phyloP scores from a whole-genome alignment of 2,888 invertebrate species.

The Cacoxenus indagator region DNA sequence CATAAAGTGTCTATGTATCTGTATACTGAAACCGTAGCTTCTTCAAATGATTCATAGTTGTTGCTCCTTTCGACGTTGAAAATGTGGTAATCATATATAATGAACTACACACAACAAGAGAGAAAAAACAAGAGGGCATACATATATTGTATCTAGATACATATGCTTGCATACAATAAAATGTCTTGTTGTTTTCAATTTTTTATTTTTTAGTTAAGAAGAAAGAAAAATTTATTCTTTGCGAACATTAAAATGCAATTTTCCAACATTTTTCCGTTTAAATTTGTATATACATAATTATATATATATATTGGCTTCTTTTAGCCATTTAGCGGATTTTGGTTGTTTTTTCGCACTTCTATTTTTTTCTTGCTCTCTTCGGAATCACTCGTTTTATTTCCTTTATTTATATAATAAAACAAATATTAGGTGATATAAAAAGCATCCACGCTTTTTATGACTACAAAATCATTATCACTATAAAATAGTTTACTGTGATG shows the following conservation, averaged over 20 bases:
- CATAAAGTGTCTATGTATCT: neutral
- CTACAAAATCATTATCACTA: too few relatives aligned
- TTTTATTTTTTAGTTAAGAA: neutral
- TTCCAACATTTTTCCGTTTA: too few relatives aligned
- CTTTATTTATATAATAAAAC: too few relatives aligned
- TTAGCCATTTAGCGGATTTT: too few relatives aligned
- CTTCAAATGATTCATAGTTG: slow-evolving; percentile 29
- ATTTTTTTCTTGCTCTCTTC: too few relatives aligned
- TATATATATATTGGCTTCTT: too few relatives aligned
- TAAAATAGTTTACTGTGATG: too few relatives aligned
- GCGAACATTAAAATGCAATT: slow-evolving; percentile 9
- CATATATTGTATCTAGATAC: slow-evolving; percentile 13
- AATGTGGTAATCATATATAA: slow-evolving; percentile 6
- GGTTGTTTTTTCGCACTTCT: too few relatives aligned
- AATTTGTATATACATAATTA: too few relatives aligned
- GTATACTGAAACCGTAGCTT: neutral
- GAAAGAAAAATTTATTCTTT: neutral
- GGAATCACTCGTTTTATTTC: too few relatives aligned
- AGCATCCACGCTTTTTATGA: too few relatives aligned
- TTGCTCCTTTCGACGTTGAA: slow-evolving; percentile 10
- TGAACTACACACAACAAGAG: neutral
- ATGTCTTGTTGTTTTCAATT: slow-evolving; percentile 8
- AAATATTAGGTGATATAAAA: too few relatives aligned
- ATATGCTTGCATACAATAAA: slow-evolving; percentile 1
- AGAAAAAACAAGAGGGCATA: neutral